A percentile compares a stretch with the other conserved stretches of the same genome.
Evolutionary conservation across 2,888 invertebrate species (phyloP).

Genomic region (Diarsia mendica): DNA sequence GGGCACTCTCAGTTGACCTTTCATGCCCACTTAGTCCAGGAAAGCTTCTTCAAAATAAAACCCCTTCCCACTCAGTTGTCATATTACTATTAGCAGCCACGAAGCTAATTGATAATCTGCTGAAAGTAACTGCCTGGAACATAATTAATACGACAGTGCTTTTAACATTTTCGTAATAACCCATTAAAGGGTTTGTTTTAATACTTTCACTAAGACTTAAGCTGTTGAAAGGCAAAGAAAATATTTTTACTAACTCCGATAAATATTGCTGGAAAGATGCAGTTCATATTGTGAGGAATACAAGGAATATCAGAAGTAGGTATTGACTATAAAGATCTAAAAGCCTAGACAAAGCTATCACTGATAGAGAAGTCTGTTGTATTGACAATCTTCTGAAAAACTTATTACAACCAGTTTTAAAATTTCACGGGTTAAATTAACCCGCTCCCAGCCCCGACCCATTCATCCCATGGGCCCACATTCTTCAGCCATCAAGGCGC

Average conservation of each 20-base stretch:
- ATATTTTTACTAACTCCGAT: background rate
- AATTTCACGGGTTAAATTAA: too few relatives aligned
- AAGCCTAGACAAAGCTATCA: background rate
- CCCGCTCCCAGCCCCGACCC: too few relatives aligned
- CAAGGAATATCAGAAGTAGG: background rate
- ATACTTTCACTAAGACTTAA: slow-evolving; percentile 38
- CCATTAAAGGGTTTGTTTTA: slow-evolving; percentile 45
- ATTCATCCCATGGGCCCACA: too few relatives aligned
- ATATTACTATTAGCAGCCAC: slow-evolving; percentile 55
- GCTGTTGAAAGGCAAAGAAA: slow-evolving; percentile 8
- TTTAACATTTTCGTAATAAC: slow-evolving; percentile 67
- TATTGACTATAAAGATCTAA: background rate
- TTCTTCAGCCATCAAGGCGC: too few relatives aligned
- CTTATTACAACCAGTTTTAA: background rate
- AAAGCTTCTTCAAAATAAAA: slow-evolving; percentile 1
- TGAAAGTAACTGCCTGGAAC: slow-evolving; percentile 65
- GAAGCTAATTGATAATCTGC: slow-evolving; percentile 66
- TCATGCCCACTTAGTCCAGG: background rate
- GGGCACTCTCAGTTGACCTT: background rate
- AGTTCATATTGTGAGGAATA: background rate
- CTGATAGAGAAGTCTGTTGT: background rate
- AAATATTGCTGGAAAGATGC: background rate
- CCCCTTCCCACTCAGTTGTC: slow-evolving; percentile 47
- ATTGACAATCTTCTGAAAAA: background rate
- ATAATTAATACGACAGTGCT: slow-evolving; percentile 70